A percentile compares a stretch with the other conserved stretches of the same genome.
Evolutionary conservation across 1,140 invertebrate species (phyloP).

Genomic region (Sitobion miscanthi): DNA sequence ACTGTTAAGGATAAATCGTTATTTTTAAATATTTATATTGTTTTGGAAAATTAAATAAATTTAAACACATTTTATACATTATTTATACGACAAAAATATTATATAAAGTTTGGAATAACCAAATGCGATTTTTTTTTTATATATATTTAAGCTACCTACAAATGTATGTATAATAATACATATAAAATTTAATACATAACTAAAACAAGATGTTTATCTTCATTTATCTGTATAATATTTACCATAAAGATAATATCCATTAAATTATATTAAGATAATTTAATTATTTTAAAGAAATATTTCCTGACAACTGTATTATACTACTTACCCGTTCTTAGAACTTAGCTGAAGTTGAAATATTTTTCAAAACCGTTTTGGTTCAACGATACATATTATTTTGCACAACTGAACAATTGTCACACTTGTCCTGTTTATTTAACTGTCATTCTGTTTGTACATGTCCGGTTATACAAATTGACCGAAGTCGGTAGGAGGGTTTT

Average conservation of each 20-base stretch:
- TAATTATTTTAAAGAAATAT: neutral
- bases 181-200: neutral
- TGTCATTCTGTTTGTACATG: constrained; percentile 46
- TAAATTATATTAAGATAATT: neutral
- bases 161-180: too few relatives aligned
- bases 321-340: constrained; percentile 34
- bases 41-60: too few relatives aligned
- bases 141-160: too few relatives aligned
- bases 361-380: neutral
- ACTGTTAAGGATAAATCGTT: too few relatives aligned
- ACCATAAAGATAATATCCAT: neutral
- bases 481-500: constrained; percentile 28
- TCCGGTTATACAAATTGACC: constrained; percentile 43
- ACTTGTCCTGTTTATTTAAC: constrained; percentile 42
- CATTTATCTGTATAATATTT: neutral
- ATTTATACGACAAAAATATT: too few relatives aligned
- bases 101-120: too few relatives aligned
- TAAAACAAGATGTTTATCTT: neutral
- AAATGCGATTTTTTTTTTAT: too few relatives aligned
- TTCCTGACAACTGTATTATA: neutral
- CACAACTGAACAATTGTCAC: constrained; percentile 49
- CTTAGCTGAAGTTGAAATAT: neutral
- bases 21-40: too few relatives aligned
- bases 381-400: constrained; percentile 32
- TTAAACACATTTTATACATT: too few relatives aligned